Evolutionary conservation across 2,113 vertebrate genomes (phyloP), one percentile per base, ranked within the genome.

Genomic region (Pedetes capensis): DNA sequence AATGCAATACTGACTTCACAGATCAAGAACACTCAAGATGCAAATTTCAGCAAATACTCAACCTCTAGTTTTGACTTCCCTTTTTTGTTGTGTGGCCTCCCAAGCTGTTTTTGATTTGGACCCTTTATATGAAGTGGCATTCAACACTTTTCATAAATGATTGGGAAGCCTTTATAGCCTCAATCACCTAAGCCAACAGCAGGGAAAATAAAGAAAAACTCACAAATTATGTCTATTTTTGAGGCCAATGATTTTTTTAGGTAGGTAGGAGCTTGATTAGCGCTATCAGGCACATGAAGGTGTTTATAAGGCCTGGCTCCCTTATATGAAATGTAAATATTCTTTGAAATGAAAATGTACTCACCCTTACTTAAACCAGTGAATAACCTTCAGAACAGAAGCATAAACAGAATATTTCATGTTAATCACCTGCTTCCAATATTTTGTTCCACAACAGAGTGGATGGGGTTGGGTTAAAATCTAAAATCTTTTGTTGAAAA

Each of bases 261-360:
- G 49, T 72, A 95, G 61, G 69, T 71, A 92, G 79, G 76, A 95
- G 80, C 61, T 87, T 96, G 84, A 89, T 91, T 59, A 75, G 66
- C 89, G 47, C 47, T 92, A 39, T 80, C 29, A 74, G 47, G 44
- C 81, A 96, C 27, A 78, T 55, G 47, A 74, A 88, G 13, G n/a
- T 94, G 20, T 89, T 90, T 90, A 34, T 82, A 91, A 39, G 27
- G 22, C 23, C 34, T 82, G 51, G 37, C 34, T 92, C 6, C 18
- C 55, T 96, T 88, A 44, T 34, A 49, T 79, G 72, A 93, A 89
- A 78, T 81, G 42, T 27, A 96, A 82, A 75, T 47, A 42, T 37
- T 87, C n/a, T 90, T 94, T 55, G 34, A 94, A 97, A 88, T 92
- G 83, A 89, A 83, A 92, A 88, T 92, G 25, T 92, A 42, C 53